phyloP scores from a whole-genome alignment of 2,888 invertebrate species.

The Drosophila monieri region DNA sequence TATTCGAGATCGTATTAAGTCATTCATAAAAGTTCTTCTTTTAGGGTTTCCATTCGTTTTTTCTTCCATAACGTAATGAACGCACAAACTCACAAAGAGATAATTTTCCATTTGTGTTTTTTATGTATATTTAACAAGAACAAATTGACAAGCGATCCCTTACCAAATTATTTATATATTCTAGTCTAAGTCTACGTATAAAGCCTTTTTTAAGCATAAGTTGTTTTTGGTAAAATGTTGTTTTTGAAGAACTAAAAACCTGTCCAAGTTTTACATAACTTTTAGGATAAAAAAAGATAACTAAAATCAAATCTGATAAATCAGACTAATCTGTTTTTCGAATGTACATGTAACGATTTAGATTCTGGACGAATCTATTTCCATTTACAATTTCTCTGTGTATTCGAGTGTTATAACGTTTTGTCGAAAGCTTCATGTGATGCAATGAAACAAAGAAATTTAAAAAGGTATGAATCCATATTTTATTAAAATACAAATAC shows the following conservation, averaged over 20 bases:
- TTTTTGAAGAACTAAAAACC: slow-evolving; percentile 37
- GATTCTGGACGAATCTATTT: slow-evolving; percentile 39
- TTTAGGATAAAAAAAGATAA: slow-evolving; percentile 34
- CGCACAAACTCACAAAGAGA: slow-evolving; percentile 22
- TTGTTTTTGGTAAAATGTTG: slow-evolving; percentile 47
- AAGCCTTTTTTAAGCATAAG: slow-evolving; percentile 35
- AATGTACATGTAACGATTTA: slow-evolving; percentile 42
- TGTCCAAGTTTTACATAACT: slow-evolving; percentile 68
- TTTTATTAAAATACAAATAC: slow-evolving; percentile 55
- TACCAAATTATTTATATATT: slow-evolving; percentile 43
- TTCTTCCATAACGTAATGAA: slow-evolving; percentile 28
- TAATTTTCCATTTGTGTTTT: slow-evolving; percentile 35
- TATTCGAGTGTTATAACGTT: slow-evolving; percentile 23
- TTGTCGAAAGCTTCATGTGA: slow-evolving; percentile 66
- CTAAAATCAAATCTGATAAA: slow-evolving; percentile 26
- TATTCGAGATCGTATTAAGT: slow-evolving; percentile 29
- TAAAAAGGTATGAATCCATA: slow-evolving; percentile 47
- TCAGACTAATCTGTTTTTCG: slow-evolving; percentile 21
- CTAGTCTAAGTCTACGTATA: slow-evolving; percentile 36
- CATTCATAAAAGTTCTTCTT: slow-evolving; percentile 2
- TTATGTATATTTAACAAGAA: slow-evolving; percentile 14
- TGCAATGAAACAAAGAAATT: slow-evolving; percentile 46
- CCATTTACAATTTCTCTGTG: slow-evolving; percentile 44
- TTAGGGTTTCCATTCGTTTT: slow-evolving; percentile 26
- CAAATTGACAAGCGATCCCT: slow-evolving; percentile 6